A percentile compares a stretch with the other conserved stretches of the same genome.
phyloP scores from a whole-genome alignment of 2,888 invertebrate genomes.

The Drepanosiphum platanoidis region DNA sequence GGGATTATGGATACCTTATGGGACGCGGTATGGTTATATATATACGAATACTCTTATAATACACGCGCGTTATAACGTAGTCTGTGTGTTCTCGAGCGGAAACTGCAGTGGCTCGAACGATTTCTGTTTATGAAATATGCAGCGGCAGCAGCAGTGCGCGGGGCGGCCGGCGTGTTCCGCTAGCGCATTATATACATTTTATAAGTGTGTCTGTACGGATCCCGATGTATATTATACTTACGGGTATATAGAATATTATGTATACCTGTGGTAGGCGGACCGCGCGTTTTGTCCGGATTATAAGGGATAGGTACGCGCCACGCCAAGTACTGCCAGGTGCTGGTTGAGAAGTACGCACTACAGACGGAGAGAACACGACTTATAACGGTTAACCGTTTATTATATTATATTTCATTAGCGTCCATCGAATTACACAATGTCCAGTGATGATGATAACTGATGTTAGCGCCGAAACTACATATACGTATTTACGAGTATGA shows the following conservation, averaged over 20 bases:
- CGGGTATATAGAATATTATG: too few relatives aligned
- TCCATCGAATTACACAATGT: not conserved
- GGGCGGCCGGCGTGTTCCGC: not conserved
- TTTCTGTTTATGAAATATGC: not conserved
- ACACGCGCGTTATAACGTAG: not conserved
- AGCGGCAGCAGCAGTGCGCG: not conserved
- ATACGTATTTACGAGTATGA: not conserved
- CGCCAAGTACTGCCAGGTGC: not conserved
- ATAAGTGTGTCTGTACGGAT: too few relatives aligned
- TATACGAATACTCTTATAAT: not conserved
- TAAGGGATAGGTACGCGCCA: slow-evolving; percentile 33
- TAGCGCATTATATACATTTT: not conserved
- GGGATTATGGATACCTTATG: not conserved
- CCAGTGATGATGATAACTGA: not conserved
- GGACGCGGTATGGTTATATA: too few relatives aligned
- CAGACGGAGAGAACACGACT: not conserved
- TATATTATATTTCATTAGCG: not conserved
- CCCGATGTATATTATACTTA: not conserved
- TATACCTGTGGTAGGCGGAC: not conserved
- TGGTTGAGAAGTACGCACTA: slow-evolving; percentile 6
- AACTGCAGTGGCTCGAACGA: not conserved
- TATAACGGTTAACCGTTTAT: slow-evolving; percentile 8
- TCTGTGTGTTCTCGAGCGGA: slow-evolving; percentile 4
- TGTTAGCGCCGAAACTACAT: not conserved
- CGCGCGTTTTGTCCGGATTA: slow-evolving; percentile 50